Percentiles rank a stretch among this genome's conserved stretches.
Conservation (phyloP, 2,888 invertebrate genomes). For the Amitus sp. region DNA sequence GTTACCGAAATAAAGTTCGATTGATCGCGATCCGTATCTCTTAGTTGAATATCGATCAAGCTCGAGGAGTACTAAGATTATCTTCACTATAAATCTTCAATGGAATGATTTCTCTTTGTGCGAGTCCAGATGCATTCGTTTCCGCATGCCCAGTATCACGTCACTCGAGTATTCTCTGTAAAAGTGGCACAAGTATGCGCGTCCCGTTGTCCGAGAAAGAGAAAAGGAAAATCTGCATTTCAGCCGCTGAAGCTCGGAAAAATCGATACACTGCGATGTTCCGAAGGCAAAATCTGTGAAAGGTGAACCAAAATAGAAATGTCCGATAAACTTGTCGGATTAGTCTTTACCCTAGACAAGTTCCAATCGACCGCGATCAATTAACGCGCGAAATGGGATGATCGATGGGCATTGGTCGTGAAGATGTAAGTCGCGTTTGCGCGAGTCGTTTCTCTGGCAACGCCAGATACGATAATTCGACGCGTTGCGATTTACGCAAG, state of each 20-base stretch:
- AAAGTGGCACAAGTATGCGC: constrained; percentile 16
- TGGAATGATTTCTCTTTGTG: neutral
- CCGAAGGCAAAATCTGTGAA: no score
- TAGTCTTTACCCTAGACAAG: neutral
- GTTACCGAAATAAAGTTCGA: neutral
- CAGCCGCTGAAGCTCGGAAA: no score
- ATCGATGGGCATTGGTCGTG: neutral
- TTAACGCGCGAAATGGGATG: constrained; percentile 12
- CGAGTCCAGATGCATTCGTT: constrained; percentile 6
- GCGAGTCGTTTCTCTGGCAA: constrained; percentile 18
- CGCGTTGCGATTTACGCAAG: constrained; percentile 28
- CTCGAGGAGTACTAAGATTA: neutral
- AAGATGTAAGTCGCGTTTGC: constrained; percentile 12
- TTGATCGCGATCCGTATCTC: neutral
- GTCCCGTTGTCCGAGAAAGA: constrained; percentile 26
- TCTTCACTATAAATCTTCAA: neutral
- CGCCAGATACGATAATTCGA: constrained; percentile 21
- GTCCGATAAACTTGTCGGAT: no score
- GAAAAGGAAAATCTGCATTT: constrained; percentile 11
- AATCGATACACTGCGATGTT: no score
- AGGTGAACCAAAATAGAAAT: neutral
- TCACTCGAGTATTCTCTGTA: constrained; percentile 24
- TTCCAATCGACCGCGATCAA: constrained; percentile 13
- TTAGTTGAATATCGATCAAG: neutral
- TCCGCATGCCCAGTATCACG: constrained; percentile 33